Evolutionary conservation across 35 echinoderm and acorn worm species (phyloP), one percentile per base, ranked within the genome.

Genomic region (Anneissia japonica): DNA sequence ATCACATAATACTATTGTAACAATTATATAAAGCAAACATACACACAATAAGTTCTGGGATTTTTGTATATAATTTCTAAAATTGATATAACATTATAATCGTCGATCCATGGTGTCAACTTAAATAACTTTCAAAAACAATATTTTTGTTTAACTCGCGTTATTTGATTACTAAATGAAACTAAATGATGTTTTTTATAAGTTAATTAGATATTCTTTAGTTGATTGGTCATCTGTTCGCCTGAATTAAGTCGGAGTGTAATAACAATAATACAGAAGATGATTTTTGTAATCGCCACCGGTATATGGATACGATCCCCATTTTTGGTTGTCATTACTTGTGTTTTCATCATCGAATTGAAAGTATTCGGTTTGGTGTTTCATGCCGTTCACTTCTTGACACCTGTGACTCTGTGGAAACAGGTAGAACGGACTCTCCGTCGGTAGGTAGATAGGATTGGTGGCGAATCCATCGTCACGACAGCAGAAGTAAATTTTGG

Each of bases 401-500:
- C 90, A 92, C 79, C 37, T 19, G 19, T 36, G 37, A 14, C 39
- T 51, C 32, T 89, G 39, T 82, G 87, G 28, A 56, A 83, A 76
- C 35, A 92, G 56, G 40, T 87, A 82, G 79, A 93, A 81, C n/a
- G 83, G 40, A 37, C 74, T 77, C 23, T 80, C 78, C 35, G 82
- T 93, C 26, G 92, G 92, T 10, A 93, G 79, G 32, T 82, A 80
- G 23, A 93, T 38, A 13, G 82, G 74, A 31, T 28, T 85, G n/a
- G 55, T 55, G 0, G 83, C 35, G 32, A 41, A 73, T 1, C 86
- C 92, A 72, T 93, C 92, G 19, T 84, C 82, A 12, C 92, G 87
- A 73, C 92, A 93, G 77, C 92, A 93, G 87, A 80, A 93, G 83
- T 93, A 93, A 3, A 93, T 93, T 41, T 82, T 36, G 23, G 92